phyloP scores from a whole-genome alignment of 2,113 vertebrate genomes.

The Syngnathoides biaculeatus region DNA sequence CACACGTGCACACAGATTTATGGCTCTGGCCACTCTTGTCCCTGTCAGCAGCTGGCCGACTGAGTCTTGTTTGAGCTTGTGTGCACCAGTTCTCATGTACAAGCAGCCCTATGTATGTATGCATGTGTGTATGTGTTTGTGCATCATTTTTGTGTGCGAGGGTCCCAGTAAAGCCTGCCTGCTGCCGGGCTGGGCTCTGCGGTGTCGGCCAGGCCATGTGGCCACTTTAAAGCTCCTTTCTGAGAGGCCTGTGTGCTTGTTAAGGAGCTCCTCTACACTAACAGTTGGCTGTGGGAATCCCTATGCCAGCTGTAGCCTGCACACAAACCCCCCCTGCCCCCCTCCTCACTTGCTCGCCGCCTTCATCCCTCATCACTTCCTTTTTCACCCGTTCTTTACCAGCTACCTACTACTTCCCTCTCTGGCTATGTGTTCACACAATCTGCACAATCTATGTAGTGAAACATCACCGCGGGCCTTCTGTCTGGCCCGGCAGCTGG shows the following conservation, averaged over 20 bases:
- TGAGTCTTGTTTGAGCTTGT: slow-evolving; percentile 63
- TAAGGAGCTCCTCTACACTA: slow-evolving; percentile 79
- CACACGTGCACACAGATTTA: slow-evolving; percentile 55
- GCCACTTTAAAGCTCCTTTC: slow-evolving; percentile 80
- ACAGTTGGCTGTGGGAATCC: slow-evolving; percentile 78
- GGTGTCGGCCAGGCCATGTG: slow-evolving; percentile 76
- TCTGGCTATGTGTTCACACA: slow-evolving; percentile 58
- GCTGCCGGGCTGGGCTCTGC: slow-evolving; percentile 58
- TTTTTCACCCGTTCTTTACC: slow-evolving; percentile 17
- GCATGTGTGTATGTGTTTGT: slow-evolving; percentile 42
- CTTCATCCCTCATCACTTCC: slow-evolving; percentile 37
- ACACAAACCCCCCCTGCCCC: slow-evolving; percentile 39
- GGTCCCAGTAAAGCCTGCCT: slow-evolving; percentile 73
- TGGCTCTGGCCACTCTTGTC: slow-evolving; percentile 69
- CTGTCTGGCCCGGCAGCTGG: slow-evolving; percentile 69
- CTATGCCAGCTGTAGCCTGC: slow-evolving; percentile 75
- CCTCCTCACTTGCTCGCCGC: slow-evolving; percentile 43
- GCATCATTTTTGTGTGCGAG: slow-evolving; percentile 43
- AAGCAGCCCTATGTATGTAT: slow-evolving; percentile 16
- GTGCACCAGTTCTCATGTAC: slow-evolving; percentile 32
- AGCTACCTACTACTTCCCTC: slow-evolving; percentile 12
- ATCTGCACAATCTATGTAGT: slow-evolving; percentile 74
- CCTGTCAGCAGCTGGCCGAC: slow-evolving; percentile 69
- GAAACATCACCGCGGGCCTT: slow-evolving; percentile 73
- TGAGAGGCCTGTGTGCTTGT: slow-evolving; percentile 80